Evolutionary conservation across 2,113 vertebrate genomes (phyloP).

Genomic region (Crotalus tigris): DNA sequence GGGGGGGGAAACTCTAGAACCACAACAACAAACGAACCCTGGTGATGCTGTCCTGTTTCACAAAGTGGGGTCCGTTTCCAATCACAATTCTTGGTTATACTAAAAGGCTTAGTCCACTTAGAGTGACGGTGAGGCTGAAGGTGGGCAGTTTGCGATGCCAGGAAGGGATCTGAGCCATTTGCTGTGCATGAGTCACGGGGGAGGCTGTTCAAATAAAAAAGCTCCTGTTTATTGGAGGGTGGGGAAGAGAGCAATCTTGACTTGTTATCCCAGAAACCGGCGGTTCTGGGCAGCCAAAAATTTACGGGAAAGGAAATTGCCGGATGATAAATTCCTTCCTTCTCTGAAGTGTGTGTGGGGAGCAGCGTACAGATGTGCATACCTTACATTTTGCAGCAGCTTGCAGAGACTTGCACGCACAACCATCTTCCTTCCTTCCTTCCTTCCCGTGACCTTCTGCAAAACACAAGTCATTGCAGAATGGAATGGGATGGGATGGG

Average conservation of each 20-base stretch:
- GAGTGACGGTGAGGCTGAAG: not conserved
- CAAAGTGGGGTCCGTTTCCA: not conserved
- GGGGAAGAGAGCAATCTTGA: not conserved
- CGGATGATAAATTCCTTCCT: not conserved
- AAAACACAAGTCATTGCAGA: not conserved
- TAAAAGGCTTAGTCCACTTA: not conserved
- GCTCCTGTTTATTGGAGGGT: not conserved
- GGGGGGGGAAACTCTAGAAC: too few species aligned
- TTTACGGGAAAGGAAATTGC: not conserved
- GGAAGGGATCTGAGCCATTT: not conserved
- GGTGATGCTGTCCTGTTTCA: not conserved
- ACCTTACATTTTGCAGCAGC: not conserved
- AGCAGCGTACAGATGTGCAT: not conserved
- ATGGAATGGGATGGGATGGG: too few species aligned
- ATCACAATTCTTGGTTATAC: not conserved
- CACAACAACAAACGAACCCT: not conserved
- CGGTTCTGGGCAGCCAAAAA: not conserved
- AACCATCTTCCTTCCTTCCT: fast-evolving
- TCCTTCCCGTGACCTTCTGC: not conserved
- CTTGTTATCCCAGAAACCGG: not conserved
- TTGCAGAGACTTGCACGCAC: not conserved
- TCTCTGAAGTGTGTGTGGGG: not conserved
- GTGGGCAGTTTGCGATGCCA: not conserved
- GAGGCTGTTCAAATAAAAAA: not conserved
- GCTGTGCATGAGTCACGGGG: not conserved